phyloP scores from a whole-genome alignment of 2,797 vertebrate genomes.

The Poliocrania exsul region DNA sequence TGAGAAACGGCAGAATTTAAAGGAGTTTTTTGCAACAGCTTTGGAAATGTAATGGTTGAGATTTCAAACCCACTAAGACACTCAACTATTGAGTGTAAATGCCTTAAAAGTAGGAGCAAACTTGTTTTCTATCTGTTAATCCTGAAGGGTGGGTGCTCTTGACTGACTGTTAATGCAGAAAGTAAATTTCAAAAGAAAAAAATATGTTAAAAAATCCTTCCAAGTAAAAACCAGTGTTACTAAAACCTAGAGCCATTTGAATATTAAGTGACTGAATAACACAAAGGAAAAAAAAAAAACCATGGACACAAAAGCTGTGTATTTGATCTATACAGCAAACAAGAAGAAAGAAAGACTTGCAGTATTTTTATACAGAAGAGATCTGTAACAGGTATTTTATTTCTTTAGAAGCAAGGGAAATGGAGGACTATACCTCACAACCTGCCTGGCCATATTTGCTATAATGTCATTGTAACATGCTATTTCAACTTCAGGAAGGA shows the following conservation, averaged over 20 bases:
- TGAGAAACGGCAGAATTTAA: slow-evolving; percentile 18
- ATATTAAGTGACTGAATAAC: slow-evolving; percentile 59
- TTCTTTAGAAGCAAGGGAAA: slow-evolving; percentile 76
- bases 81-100: slow-evolving; percentile 79
- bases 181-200: slow-evolving; percentile 33
- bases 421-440: slow-evolving; percentile 77
- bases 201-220: slow-evolving; percentile 57
- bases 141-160: slow-evolving; percentile 69
- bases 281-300: not conserved
- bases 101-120: slow-evolving; percentile 82
- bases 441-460: slow-evolving; percentile 77
- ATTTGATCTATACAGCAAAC: slow-evolving; percentile 62
- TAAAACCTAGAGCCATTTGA: slow-evolving; percentile 75
- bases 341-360: slow-evolving; percentile 70
- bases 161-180: slow-evolving; percentile 64
- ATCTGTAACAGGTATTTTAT: slow-evolving; percentile 80
- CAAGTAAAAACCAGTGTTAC: slow-evolving; percentile 59
- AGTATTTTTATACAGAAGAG: slow-evolving; percentile 81
- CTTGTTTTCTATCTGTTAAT: slow-evolving; percentile 75
- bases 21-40: slow-evolving; percentile 33
- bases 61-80: slow-evolving; percentile 72
- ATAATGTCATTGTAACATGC: slow-evolving; percentile 70
- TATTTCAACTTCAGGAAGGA: slow-evolving; percentile 68
- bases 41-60: slow-evolving; percentile 51
- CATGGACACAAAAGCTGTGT: slow-evolving; percentile 54